Evolutionary conservation across 2,888 invertebrate species (phyloP), one percentile per base, ranked within the genome.

Genomic region (Scrobipalpa atriplicella): DNA sequence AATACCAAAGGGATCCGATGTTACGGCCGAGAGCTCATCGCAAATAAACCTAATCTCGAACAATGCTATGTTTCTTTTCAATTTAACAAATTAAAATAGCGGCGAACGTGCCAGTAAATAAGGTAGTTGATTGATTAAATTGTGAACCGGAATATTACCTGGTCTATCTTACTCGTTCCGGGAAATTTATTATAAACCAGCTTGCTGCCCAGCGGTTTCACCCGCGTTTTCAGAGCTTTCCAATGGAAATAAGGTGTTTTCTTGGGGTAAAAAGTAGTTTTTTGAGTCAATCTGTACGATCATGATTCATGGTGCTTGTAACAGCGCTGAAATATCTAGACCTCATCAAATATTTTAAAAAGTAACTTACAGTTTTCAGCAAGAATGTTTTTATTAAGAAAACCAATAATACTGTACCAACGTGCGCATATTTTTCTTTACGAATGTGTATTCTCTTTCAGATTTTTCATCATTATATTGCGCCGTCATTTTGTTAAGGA

Each of bases 11-110:
- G 87, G 88, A 87, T 88, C 88, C 81, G 77, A 79, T 74, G 83
- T 89, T 87, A 89, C 89, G 89, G 88, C 79, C 86, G 84, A 85
- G 82, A 86, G 86, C 83, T 85, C 87, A 86, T 83, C 86, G 82
- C 85, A 87, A 90, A 90, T 88, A 90, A 87, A 88, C 89, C 86
- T 89, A 89, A 89, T 89, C 86, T 82, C 75, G 83, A 85, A 87
- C 85, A 88, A 86, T 87, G 81, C 85, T 82, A 87, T 87, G 88
- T 88, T 89, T 89, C 89, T 88, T 90, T 90, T 87, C 90, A 89
- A 91, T 91, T 90, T 90, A 87, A 87, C 87, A 90, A 88, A 91
- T 90, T 89, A 87, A n/a, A 86, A 86, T 81, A 75, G 73, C 74
- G 66, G 62, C 29, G 68, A 64, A 68, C 41, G 66, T 38, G 66